Evolutionary conservation across 2,797 vertebrate species (phyloP).

Genomic region (Lerista edwardsae): DNA sequence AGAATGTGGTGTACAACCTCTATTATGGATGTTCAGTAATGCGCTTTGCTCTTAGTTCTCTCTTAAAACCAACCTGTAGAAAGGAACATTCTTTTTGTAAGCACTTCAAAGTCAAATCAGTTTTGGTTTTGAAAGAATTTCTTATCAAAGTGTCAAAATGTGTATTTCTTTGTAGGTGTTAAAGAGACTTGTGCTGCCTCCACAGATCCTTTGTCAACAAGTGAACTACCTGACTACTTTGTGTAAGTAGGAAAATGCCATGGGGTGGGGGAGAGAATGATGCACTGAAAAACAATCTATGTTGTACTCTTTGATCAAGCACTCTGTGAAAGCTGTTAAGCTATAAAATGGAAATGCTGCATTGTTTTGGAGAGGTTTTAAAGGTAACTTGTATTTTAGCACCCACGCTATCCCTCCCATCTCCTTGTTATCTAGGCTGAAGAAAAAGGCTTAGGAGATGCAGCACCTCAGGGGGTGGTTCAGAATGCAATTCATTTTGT

Average conservation of each 20-base stretch:
- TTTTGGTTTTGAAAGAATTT: conserved; percentile 47
- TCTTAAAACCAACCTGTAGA: conserved; percentile 45
- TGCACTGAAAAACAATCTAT: not conserved
- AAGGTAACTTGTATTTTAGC: not conserved
- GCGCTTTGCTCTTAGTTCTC: conserved; percentile 52
- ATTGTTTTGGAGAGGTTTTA: not conserved
- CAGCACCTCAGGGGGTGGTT: not conserved
- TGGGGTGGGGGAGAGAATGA: too few species aligned
- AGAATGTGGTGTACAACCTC: conserved; percentile 42
- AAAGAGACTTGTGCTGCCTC: conserved; percentile 79
- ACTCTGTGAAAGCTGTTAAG: not conserved
- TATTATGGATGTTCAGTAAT: conserved; percentile 54
- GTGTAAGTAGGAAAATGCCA: conserved; percentile 80
- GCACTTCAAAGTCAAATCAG: conserved; percentile 14
- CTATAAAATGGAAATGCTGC: conserved; percentile 41
- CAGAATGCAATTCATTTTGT: not conserved
- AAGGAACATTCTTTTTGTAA: conserved; percentile 47
- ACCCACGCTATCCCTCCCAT: not conserved
- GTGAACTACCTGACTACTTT: conserved; percentile 84
- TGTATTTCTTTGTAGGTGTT: conserved; percentile 76
- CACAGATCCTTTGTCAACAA: conserved; percentile 79
- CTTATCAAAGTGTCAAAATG: conserved; percentile 53
- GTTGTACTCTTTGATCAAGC: not conserved
- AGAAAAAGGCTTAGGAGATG: not conserved
- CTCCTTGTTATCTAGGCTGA: not conserved